These are phyloP conservation scores for Drosophila elegans DNA, from an alignment of 1,140 invertebrate species.

Conservation along the genomic window DNA sequence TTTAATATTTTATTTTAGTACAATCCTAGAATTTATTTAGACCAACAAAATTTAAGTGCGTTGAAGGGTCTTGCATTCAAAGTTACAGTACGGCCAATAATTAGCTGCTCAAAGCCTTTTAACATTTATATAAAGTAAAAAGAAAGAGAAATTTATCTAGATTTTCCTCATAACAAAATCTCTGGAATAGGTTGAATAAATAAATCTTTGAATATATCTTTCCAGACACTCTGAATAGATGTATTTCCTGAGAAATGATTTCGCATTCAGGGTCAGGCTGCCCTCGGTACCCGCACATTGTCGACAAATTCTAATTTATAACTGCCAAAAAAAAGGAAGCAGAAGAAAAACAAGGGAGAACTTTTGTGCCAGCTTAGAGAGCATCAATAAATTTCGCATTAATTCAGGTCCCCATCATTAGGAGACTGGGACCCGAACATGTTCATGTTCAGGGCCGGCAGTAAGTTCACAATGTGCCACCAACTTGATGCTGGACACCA, in stretches of 20 bases:
- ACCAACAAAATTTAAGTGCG: too few species aligned
- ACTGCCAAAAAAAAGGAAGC: slow-evolving; percentile 62
- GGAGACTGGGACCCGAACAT: slow-evolving; percentile 15
- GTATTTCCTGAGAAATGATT: slow-evolving; percentile 51
- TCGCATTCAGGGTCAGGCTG: slow-evolving; percentile 10
- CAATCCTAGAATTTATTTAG: not conserved
- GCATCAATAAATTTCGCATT: slow-evolving; percentile 77
- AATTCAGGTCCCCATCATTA: slow-evolving; percentile 55
- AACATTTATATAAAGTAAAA: too few species aligned
- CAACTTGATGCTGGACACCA: slow-evolving; percentile 48
- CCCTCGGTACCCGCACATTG: slow-evolving; percentile 15
- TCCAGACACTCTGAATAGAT: slow-evolving; percentile 28
- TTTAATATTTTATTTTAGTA: too few species aligned
- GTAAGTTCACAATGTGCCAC: slow-evolving; percentile 38
- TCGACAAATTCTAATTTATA: slow-evolving; percentile 67
- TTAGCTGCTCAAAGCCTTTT: too few species aligned
- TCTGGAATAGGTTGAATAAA: slow-evolving; percentile 2
- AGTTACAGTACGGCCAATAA: too few species aligned
- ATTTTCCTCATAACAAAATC: not conserved
- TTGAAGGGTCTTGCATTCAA: too few species aligned
- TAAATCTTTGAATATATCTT: slow-evolving; percentile 3
- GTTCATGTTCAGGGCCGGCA: slow-evolving; percentile 16
- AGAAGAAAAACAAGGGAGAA: slow-evolving; percentile 33
- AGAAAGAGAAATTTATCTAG: not conserved
- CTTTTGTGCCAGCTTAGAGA: slow-evolving; percentile 45